phyloP scores from a whole-genome alignment of 2,797 vertebrate genomes.

The Steatocranus sp. region DNA sequence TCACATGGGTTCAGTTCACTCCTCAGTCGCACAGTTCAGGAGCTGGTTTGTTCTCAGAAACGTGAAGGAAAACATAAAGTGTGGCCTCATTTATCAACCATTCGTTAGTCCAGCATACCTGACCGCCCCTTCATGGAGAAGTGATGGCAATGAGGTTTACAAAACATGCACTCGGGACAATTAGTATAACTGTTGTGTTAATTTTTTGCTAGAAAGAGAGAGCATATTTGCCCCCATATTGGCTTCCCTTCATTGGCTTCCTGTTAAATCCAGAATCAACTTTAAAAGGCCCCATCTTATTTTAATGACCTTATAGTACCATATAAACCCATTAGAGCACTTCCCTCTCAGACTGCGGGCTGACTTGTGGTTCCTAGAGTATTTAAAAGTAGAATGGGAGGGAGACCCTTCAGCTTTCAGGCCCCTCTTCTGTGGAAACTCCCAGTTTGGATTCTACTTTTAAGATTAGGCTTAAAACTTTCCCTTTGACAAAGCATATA shows the following conservation, averaged over 20 bases:
- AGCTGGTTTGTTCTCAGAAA: background rate
- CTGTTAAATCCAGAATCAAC: background rate
- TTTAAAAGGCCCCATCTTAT: background rate
- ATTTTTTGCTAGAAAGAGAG: background rate
- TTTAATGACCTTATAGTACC: background rate
- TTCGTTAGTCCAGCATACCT: background rate
- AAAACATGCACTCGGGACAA: background rate
- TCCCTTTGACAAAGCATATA: background rate
- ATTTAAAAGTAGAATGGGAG: background rate
- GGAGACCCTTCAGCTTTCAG: background rate
- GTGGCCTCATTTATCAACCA: background rate
- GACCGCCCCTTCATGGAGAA: background rate
- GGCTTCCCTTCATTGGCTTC: background rate
- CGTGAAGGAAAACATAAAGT: background rate
- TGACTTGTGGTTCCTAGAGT: background rate
- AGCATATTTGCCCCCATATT: background rate
- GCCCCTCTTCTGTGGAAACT: background rate
- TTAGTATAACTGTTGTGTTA: background rate
- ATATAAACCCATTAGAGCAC: background rate
- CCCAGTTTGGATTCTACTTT: background rate
- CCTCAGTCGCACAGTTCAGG: conserved; percentile 11
- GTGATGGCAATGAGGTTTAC: background rate
- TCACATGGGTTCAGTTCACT: background rate
- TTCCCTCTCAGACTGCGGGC: rapidly evolving
- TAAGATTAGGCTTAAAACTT: background rate